Base-by-base conservation (phyloP, 2,888 invertebrate genomes). In the Platycheirus albimanus region DNA sequence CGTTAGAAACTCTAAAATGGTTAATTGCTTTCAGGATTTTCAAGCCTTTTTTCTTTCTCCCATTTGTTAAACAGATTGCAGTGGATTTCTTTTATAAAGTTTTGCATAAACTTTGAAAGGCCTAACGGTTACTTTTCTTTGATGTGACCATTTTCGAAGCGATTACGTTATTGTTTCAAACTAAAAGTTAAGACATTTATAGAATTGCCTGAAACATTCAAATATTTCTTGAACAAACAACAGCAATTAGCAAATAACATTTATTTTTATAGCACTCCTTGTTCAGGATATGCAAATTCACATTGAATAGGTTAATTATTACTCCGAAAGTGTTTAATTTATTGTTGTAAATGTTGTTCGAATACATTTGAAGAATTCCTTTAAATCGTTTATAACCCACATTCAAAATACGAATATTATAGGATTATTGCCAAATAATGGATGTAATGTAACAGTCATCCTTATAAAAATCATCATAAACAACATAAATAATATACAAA, bases 21-120 rank as follows among this genome's bases (percentile, higher is more conserved):
- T 28, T 78, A 78, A 78, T 78, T 78, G 72, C 72, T 51, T 58
- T 36, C 58, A 66, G 58, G n/a, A n/a, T n/a, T n/a, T n/a, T n/a
- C n/a, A n/a, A 51, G 17, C 45, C 41, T 51, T 24, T 47, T 15
- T 28, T 13, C 24, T 15, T 11, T 41, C 11, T 20, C 13, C 8
- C 45, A 30, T 52, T 24, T 17, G 41, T 66, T 33, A 15, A 13
- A 28, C 19, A 24, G 24, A n/a, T n/a, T 5, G 24, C 5, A 20
- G n/a, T 10, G 41, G 20, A 24, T 11, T 8, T 58, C 11, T 36
- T 30, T 15, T 47, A 51, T 28, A 8, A 13, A 66, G n/a, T n/a
- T 56, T 20, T 47, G n/a, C 20, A 51, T 20, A 19, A 5, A n/a
- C n/a, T 38, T 20, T 61, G 2, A 17, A 43, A 20, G 30, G n/a